Conservation (phyloP, 2,113 vertebrate species). For the Gallinago media region DNA sequence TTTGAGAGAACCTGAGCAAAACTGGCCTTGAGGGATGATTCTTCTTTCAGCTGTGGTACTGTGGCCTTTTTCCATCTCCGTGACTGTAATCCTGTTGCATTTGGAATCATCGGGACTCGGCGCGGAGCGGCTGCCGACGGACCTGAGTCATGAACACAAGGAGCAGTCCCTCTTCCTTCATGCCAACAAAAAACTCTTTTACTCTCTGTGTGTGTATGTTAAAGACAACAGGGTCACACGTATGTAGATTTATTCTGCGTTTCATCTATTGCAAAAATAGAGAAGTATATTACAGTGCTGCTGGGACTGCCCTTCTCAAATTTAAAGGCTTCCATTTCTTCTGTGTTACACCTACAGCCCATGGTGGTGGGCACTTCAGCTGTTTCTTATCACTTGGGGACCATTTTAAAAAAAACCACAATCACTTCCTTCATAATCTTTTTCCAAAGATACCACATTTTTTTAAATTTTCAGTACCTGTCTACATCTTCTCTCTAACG, state of each 20-base stretch:
- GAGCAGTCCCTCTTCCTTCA: background rate
- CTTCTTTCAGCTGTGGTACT: background rate
- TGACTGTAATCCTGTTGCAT: background rate
- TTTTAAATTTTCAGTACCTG: too few species aligned
- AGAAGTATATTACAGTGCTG: background rate
- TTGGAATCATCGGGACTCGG: background rate
- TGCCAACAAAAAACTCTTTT: background rate
- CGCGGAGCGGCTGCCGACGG: background rate
- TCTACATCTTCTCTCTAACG: too few species aligned
- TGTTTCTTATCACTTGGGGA: too few species aligned
- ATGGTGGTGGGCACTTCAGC: too few species aligned
- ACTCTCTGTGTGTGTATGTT: background rate
- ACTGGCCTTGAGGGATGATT: background rate
- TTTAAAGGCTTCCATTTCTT: too few species aligned
- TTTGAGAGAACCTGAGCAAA: background rate
- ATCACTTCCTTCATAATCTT: too few species aligned
- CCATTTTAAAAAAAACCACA: too few species aligned
- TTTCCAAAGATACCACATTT: too few species aligned
- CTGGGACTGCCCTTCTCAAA: background rate
- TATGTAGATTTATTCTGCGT: background rate
- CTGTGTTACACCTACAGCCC: too few species aligned
- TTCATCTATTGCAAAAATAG: background rate
- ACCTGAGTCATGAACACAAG: background rate
- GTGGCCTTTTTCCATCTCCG: background rate
- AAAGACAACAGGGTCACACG: background rate